Base-by-base conservation (phyloP, 2,888 invertebrate species). In the Watsonalla binaria region DNA sequence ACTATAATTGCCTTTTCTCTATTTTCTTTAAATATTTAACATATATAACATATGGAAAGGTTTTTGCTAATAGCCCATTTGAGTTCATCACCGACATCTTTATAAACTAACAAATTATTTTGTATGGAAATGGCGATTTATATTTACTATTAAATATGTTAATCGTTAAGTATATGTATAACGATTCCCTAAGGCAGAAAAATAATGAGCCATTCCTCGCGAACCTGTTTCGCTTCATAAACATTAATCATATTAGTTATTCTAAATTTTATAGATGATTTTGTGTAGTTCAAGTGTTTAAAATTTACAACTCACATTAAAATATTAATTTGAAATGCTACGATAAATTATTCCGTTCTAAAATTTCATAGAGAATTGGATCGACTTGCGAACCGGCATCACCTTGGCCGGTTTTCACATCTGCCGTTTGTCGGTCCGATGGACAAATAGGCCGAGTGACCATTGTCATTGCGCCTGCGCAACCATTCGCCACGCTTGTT, bases 321-420 rank as follows among this genome's bases (percentile, higher is more conserved):
- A 42, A 42, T 42, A 7, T 37, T 6, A 37, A 42, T 42, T 42
- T 46, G 14, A 14, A 46, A 14, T 13, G 2, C 6, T 45, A 11
- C 0, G 11, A 6, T 13, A 13, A 45, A 45, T 13, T 35, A 15
- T 37, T 49, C 14, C 13, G 11, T 15, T 8, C 13, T n/a, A 48
- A 48, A 13, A 56, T 63, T 58, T 61, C 60, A 58, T 56, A 60
- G 59, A 46, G 64, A 72, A 71, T 68, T 63, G 66, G 70, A 70
- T 70, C 68, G 62, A 57, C 46, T 50, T 57, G 52, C 48, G 35
- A 49, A 65, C 68, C 68, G 70, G 66, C 64, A 66, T 79, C 72
- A 78, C 85, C 86, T 86, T 87, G 86, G 83, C 82, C 82, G 79
- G 80, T 84, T 86, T 86, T 84, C 80, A 84, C 82, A 84, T 84